Percentiles rank a stretch among this genome's conserved stretches.
phyloP scores from a whole-genome alignment of 2,888 invertebrate species.

The Lycocerus yunnanus region DNA sequence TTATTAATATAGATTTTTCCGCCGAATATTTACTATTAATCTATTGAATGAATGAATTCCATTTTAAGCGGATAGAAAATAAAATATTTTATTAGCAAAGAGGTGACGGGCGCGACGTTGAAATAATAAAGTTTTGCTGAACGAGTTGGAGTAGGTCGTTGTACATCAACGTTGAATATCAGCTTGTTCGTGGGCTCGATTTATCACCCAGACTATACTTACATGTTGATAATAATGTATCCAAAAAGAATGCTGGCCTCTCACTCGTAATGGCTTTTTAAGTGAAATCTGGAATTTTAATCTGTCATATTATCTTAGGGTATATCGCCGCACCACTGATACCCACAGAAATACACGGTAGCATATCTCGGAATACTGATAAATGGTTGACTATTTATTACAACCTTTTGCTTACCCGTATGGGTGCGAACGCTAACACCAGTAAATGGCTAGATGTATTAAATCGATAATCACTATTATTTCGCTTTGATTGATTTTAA shows the following conservation, averaged over 20 bases:
- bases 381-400: constrained; percentile 44
- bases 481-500: constrained; percentile 40
- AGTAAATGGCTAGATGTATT: constrained; percentile 35
- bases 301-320: constrained; percentile 43
- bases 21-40: neutral
- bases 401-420: constrained; percentile 33
- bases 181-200: constrained; percentile 43
- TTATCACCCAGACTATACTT: constrained; percentile 41
- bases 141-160: constrained; percentile 26
- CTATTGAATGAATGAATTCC: neutral
- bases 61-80: neutral
- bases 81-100: neutral
- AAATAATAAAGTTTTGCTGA: neutral
- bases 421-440: constrained; percentile 36
- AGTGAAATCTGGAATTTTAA: constrained; percentile 50
- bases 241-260: constrained; percentile 41
- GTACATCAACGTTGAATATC: constrained; percentile 36
- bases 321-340: constrained; percentile 32
- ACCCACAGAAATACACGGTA: constrained; percentile 38
- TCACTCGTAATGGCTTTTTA: constrained; percentile 50
- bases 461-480: constrained; percentile 42
- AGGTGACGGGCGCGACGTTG: neutral
- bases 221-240: constrained; percentile 43
- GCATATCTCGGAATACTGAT: constrained; percentile 41
- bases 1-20: too few species aligned